These are phyloP conservation scores for Gambusia affinis DNA, from an alignment of 2,113 vertebrate genomes.

Conservation along the genomic window DNA sequence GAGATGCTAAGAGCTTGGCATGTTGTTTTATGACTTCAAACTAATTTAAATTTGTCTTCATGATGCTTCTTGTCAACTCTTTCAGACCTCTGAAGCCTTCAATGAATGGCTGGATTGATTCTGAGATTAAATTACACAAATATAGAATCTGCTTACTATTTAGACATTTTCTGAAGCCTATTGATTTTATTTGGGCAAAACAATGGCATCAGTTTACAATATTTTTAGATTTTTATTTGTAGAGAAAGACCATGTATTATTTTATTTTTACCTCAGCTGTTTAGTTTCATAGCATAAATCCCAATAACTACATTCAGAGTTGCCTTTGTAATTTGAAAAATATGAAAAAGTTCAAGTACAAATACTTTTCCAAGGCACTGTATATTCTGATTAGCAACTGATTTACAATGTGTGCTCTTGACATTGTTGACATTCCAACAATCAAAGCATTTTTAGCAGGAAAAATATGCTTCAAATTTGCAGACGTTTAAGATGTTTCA, in stretches of 20 bases:
- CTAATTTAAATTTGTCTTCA: neutral
- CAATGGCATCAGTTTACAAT: neutral
- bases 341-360: neutral
- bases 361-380: neutral
- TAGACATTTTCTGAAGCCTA: neutral
- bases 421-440: neutral
- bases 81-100: neutral
- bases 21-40: neutral
- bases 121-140: neutral
- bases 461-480: slow-evolving; percentile 9
- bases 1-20: neutral
- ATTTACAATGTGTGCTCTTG: neutral
- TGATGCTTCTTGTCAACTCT: neutral
- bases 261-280: too few relatives aligned
- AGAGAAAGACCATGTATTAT: too few relatives aligned
- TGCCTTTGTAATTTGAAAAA: neutral
- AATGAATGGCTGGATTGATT: neutral
- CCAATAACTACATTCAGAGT: too few relatives aligned
- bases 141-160: neutral
- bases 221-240: neutral
- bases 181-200: neutral
- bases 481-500: slow-evolving; percentile 8
- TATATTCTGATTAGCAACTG: neutral
- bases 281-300: too few relatives aligned
- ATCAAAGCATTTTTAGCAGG: neutral